These are phyloP conservation scores for Sycophila texana DNA, from an alignment of 2,888 invertebrate genomes.

Conservation along the genomic window DNA sequence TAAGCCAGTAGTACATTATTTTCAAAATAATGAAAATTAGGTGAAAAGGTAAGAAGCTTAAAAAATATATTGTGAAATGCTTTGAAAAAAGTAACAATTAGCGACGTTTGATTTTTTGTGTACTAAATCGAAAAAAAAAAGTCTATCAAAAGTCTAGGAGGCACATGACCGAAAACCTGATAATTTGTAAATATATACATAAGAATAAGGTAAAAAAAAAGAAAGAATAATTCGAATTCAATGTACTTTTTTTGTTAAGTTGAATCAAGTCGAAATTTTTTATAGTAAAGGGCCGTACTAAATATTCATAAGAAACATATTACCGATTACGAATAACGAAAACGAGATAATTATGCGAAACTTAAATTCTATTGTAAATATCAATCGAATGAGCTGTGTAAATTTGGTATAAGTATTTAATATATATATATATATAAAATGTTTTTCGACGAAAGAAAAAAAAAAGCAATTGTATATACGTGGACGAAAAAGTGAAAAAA, in stretches of 20 bases:
- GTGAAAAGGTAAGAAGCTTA: not conserved
- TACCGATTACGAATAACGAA: conserved; percentile 15
- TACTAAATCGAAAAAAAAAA: conserved; percentile 45
- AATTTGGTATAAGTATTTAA: conserved; percentile 52
- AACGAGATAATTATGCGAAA: conserved; percentile 20
- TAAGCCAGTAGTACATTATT: not conserved
- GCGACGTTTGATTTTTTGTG: conserved; percentile 63
- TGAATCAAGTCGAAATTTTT: conserved; percentile 32
- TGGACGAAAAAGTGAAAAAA: not conserved
- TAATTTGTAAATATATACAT: conserved; percentile 56
- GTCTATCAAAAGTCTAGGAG: conserved; percentile 38
- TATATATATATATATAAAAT: conserved; percentile 46
- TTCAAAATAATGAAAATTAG: not conserved
- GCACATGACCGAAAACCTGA: conserved; percentile 54
- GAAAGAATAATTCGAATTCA: conserved; percentile 51
- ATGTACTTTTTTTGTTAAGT: conserved; percentile 48
- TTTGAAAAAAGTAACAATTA: conserved; percentile 63
- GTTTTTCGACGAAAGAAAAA: conserved; percentile 15
- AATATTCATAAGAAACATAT: conserved; percentile 45
- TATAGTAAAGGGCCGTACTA: conserved; percentile 19
- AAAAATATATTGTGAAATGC: conserved; percentile 25
- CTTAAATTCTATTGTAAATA: conserved; percentile 49
- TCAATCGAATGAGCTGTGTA: conserved; percentile 46
- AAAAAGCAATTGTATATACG: conserved; percentile 38
- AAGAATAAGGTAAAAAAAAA: conserved; percentile 42